A percentile compares a stretch with the other conserved stretches of the same genome.
phyloP scores from a whole-genome alignment of 2,797 vertebrate genomes.

The Coccyzus lansbergi region DNA sequence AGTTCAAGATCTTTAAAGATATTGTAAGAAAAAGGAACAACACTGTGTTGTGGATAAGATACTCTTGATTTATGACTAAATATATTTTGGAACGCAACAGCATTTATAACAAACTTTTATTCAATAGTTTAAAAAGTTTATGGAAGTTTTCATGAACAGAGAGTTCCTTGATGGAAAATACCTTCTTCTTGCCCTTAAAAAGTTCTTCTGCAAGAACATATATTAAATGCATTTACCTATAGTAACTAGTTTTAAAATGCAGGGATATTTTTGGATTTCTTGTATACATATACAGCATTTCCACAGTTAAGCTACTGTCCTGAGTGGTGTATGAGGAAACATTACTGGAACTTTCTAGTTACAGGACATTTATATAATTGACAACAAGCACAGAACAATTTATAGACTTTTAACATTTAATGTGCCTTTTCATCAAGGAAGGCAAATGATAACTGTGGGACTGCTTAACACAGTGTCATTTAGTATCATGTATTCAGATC shows the following conservation, averaged over 20 bases:
- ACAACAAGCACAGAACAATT: conserved; percentile 64
- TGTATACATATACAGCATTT: conserved; percentile 31
- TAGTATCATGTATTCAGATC: conserved; percentile 49
- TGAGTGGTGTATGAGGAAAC: conserved; percentile 58
- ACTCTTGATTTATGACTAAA: conserved; percentile 20
- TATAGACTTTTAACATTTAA: conserved; percentile 65
- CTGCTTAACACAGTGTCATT: conserved; percentile 56
- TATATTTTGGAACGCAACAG: conserved; percentile 54
- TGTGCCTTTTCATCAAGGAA: conserved; percentile 66
- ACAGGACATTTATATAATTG: conserved; percentile 53
- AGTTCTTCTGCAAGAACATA: conserved; percentile 27
- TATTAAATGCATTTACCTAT: conserved; percentile 25
- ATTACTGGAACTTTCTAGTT: conserved; percentile 31
- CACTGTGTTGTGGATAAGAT: neutral
- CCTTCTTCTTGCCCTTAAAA: conserved; percentile 21
- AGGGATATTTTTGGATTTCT: neutral
- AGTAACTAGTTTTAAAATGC: conserved; percentile 50
- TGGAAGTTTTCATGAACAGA: conserved; percentile 57
- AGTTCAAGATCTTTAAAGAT: neutral
- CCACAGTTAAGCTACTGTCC: conserved; percentile 42
- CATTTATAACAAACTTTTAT: conserved; percentile 73
- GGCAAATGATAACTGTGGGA: conserved; percentile 39
- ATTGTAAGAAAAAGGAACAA: neutral
- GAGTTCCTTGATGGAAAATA: conserved; percentile 34
- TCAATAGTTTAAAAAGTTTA: conserved; percentile 67